phyloP scores from a whole-genome alignment of 1,140 invertebrate genomes.

The Temnothorax nylanderi region DNA sequence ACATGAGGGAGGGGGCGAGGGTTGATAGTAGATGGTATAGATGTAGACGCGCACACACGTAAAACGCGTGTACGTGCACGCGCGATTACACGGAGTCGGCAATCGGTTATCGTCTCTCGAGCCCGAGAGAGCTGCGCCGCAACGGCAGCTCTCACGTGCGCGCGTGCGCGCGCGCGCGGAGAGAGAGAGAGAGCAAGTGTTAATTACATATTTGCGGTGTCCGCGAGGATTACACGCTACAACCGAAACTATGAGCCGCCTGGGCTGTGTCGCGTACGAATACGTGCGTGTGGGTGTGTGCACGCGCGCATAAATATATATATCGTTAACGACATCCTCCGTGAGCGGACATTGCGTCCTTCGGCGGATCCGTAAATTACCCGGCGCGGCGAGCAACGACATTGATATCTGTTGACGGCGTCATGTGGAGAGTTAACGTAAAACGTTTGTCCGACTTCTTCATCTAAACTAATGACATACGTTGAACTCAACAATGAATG shows the following conservation, averaged over 20 bases:
- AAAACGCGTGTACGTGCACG: slow-evolving; percentile 11
- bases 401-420: background rate
- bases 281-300: background rate
- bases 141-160: slow-evolving; percentile 40
- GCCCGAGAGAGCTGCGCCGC: slow-evolving; percentile 50
- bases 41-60: background rate
- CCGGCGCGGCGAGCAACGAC: background rate
- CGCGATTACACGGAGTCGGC: slow-evolving; percentile 64
- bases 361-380: slow-evolving; percentile 65
- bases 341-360: slow-evolving; percentile 51
- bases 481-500: slow-evolving; percentile 16
- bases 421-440: slow-evolving; percentile 31
- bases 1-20: background rate
- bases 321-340: slow-evolving; percentile 55
- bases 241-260: slow-evolving; percentile 84
- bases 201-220: slow-evolving; percentile 86
- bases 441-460: slow-evolving; percentile 54
- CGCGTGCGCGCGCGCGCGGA: slow-evolving; percentile 8
- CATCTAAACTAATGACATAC: background rate
- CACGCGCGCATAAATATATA: background rate
- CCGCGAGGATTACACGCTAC: slow-evolving; percentile 85
- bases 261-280: slow-evolving; percentile 28
- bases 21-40: background rate
- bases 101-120: slow-evolving; percentile 62
- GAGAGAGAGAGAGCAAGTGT: slow-evolving; percentile 80